These are phyloP conservation scores for Leucoraja ocellata DNA, from an alignment of 2,797 vertebrate genomes.

Conservation along the genomic window DNA sequence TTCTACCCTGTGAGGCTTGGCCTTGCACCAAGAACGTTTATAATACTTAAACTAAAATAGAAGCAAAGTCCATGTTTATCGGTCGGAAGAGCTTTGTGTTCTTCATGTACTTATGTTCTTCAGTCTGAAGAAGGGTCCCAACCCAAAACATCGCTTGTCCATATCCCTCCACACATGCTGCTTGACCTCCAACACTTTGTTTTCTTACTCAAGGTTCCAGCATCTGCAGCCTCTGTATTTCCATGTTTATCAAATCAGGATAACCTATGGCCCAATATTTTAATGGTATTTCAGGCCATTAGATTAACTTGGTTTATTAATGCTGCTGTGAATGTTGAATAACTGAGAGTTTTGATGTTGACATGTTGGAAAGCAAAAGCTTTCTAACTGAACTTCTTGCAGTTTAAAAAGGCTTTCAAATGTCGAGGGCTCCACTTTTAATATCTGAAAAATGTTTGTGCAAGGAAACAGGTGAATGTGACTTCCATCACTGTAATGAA, in stretches of 20 bases:
- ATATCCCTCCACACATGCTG: too few relatives aligned
- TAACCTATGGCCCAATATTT: neutral
- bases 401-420: neutral
- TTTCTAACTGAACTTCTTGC: neutral
- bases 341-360: neutral
- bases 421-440: neutral
- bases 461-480: too few relatives aligned
- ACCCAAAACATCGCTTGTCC: too few relatives aligned
- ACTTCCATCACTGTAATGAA: too few relatives aligned
- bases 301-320: neutral
- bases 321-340: neutral
- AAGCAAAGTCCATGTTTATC: neutral
- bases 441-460: too few relatives aligned
- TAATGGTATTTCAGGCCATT: neutral
- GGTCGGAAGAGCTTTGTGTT: too few relatives aligned
- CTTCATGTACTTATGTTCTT: too few relatives aligned
- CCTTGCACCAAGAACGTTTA: neutral
- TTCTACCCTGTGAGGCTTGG: neutral
- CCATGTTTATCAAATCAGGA: neutral
- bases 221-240: too few relatives aligned
- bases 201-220: too few relatives aligned
- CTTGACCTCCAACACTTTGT: too few relatives aligned
- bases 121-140: too few relatives aligned
- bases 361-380: neutral
- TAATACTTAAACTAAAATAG: neutral